Base-by-base conservation (phyloP, 2,113 vertebrate species). In the Porphyrio hochstetteri region DNA sequence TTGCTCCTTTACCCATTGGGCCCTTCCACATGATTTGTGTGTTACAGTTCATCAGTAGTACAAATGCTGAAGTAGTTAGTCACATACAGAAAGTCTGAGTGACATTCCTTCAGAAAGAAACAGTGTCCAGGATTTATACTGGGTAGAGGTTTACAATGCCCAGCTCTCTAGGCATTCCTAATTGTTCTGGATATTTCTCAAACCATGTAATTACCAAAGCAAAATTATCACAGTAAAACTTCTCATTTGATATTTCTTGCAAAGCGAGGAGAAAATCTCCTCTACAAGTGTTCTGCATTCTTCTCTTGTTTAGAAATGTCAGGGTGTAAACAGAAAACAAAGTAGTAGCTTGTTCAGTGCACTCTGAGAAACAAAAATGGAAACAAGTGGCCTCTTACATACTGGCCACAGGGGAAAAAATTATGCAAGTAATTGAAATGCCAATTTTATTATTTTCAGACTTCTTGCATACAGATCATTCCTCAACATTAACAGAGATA, bases 321-420 rank as follows among this genome's bases (percentile, higher is more conserved):
- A 96, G 67, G 38, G 79, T 63, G 63, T 79, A 95, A 95, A 86
- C 55, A 50, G 87, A 97, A 97, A 97, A 98, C 98, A 97, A 97
- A 98, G 97, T 97, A 96, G 69, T 44, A 86, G 95, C 93, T 96
- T 98, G 97, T 98, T 48, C 48, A 21, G 48, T 48, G 21, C 48
- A 48, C 48, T 48, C 46, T 42, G 42, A 48, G 46, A 48, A 20
- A 48, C 48, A 23, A 48, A 48, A 48, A 48, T 48, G 48, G 48
- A 48, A 48, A 95, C 93, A 95, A 98, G 91, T 79, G 82, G 94
- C 93, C 64, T 92, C 94, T 96, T 84, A 92, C 35, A 61, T 59
- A 81, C 48, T 84, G 44, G 56, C 69, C 35, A 87, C 17, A n/a
- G 33, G 44, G 72, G 72, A 88, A 92, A 76, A 92, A 91, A 69